Evolutionary conservation across 1,140 invertebrate species (phyloP), one percentile per base, ranked within the genome.

Genomic region (Drosophila kanapiae): DNA sequence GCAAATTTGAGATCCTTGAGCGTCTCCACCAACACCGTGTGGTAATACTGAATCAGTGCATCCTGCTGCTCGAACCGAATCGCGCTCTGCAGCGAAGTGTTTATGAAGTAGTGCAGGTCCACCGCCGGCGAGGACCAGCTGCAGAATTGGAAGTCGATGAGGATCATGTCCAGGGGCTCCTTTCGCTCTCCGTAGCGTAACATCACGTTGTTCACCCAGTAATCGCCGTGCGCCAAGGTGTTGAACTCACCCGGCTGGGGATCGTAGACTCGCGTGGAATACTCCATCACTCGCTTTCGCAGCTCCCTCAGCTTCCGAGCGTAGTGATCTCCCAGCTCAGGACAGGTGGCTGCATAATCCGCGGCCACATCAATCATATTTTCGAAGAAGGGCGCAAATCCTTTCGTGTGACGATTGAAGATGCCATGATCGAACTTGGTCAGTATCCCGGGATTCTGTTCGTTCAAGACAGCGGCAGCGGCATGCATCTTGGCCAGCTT

Each of bases 161-260:
- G 57, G 7, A 91, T 94, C 16, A 95, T 93, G 48, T 94, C 93
- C 37, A 33, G 94, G 80, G 51, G 93, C 79, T 4, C 93, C 87
- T 27, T 91, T 29, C 54, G 37, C 3, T 93, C 77, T 35, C 94
- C 83, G 63, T 95, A 95, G 13, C 93, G 92, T 76, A 93, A 91
- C 88, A 96, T 95, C 65, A 96, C 85, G 90, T 96, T 96, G 78
- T 95, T 96, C 0, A 94, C 90, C 95, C 95, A 96, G 5, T 93
- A 93, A 81, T 96, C 95, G 16, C 95, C 95, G 56, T 96, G 95
- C 67, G 94, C 94, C 18, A 96, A 83, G 3, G 95, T 95, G 58
- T 94, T 94, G 63, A 95, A 95, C 18, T 94, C 92, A 6, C 93
- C 92, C 3, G 91, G 60, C 13, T 94, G 59, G 0, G 82, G 70